Base-by-base conservation (phyloP, 2,888 invertebrate species). In the Torymus auratus region DNA sequence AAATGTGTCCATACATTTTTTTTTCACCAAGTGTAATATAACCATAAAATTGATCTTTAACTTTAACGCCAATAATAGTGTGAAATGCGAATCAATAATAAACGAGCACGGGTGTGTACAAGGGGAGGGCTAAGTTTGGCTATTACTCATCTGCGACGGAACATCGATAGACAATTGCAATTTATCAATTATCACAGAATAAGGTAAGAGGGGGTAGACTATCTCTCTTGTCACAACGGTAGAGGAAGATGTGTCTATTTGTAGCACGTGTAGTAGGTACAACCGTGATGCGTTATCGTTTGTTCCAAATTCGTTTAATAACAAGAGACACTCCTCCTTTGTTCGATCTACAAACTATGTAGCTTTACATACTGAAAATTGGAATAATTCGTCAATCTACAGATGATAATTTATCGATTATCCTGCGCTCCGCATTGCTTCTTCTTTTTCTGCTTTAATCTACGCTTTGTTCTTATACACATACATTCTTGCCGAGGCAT, bases 171-270 rank as follows among this genome's bases (percentile, higher is more conserved):
- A 80, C 79, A 81, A 81, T 77, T 82, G 77, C 75, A 81, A 80
- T 83, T 80, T 78, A 80, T 79, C 78, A 74, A 82, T 82, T 83
- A 83, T 83, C 83, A 83, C 83, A 83, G 82, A 78, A 78, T 79
- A 81, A 83, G 58, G 73, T 82, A 79, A 80, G 78, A 82, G 61
- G 72, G 72, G 65, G 61, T 74, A 74, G 80, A 41, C 72, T 72
- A 80, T 80, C 73, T 82, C 77, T 78, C 41, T 41, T 41, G 41
- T 73, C 53, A 23, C 62, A 76, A 20, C 20, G 20, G 20, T 2
- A 20, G 20, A 20, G 20, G 20, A 20, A 20, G 20, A 56, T 65
- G 53, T 69, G 77, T 56, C 74, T 67, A 80, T 61, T 80, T 28
- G 28, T 73, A 80, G 80, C 61, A 70, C 41, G 23, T 73, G 80